These are phyloP conservation scores for Aphelenchoides besseyi DNA, from an alignment of 1,140 invertebrate genomes.

Conservation along the genomic window DNA sequence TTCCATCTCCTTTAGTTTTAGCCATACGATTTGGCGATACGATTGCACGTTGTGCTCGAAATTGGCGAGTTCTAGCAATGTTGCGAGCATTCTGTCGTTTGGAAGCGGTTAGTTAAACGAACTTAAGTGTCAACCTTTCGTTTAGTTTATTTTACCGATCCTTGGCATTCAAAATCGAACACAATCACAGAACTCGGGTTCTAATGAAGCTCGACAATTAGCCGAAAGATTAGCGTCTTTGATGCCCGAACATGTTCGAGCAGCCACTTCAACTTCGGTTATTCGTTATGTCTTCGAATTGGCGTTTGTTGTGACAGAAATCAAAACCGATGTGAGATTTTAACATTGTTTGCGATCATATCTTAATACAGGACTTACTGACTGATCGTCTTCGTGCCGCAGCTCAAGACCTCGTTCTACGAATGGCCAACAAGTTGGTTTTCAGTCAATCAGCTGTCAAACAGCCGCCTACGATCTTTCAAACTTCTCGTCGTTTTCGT, in stretches of 20 bases:
- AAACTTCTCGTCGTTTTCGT: conserved; percentile 72
- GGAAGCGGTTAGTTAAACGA: conserved; percentile 26
- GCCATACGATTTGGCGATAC: conserved; percentile 9
- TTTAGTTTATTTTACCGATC: conserved; percentile 26
- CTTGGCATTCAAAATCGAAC: conserved; percentile 2
- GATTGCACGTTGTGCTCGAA: conserved; percentile 21
- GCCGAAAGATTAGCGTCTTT: not conserved
- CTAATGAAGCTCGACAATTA: conserved; percentile 16
- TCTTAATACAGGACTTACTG: conserved; percentile 23
- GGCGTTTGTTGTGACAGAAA: conserved; percentile 58
- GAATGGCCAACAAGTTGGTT: conserved; percentile 70
- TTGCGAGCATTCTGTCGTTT: conserved; percentile 30
- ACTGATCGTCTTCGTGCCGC: conserved; percentile 23
- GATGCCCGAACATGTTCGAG: not conserved
- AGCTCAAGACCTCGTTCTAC: conserved; percentile 42
- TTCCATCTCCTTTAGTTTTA: conserved; percentile 34
- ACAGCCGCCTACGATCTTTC: conserved; percentile 29
- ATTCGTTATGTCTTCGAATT: conserved; percentile 53
- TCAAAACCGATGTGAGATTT: not conserved
- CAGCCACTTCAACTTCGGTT: conserved; percentile 8
- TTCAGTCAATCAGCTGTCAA: conserved; percentile 77
- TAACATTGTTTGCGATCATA: not conserved
- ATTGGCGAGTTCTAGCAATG: conserved; percentile 43
- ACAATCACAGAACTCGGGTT: not conserved
- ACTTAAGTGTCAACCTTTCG: not conserved